phyloP scores from a whole-genome alignment of 2,797 vertebrate genomes.

The Acropternis orthonyx region DNA sequence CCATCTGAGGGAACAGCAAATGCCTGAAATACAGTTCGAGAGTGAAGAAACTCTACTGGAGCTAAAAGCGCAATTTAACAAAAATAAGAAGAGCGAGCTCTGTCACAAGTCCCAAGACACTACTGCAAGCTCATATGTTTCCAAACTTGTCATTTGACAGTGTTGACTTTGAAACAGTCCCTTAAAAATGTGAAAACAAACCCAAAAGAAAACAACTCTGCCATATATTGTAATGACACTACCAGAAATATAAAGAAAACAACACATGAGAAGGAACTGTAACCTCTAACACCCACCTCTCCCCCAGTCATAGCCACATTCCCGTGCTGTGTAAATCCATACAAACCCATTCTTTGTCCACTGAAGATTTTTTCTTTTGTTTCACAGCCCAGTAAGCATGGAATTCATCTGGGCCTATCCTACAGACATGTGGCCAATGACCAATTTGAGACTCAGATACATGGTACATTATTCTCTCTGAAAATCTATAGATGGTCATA shows the following conservation, averaged over 20 bases:
- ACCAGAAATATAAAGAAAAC: background rate
- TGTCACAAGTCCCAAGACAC: background rate
- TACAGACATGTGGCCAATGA: background rate
- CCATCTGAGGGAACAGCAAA: background rate
- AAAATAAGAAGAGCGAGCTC: slow-evolving; percentile 10
- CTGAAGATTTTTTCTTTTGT: background rate
- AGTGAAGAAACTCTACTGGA: background rate
- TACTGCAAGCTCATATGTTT: background rate
- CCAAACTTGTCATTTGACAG: slow-evolving; percentile 36
- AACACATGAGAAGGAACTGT: background rate
- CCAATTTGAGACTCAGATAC: background rate
- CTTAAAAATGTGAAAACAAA: slow-evolving; percentile 24
- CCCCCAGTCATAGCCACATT: background rate
- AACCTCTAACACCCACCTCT: background rate
- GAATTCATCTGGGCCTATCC: background rate
- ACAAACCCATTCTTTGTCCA: background rate
- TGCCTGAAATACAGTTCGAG: background rate
- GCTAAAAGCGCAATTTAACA: slow-evolving; percentile 4
- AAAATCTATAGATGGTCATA: background rate
- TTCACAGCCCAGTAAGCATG: background rate
- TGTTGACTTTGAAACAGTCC: background rate
- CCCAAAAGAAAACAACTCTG: background rate
- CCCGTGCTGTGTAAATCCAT: background rate
- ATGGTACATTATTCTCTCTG: background rate
- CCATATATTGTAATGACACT: background rate